A percentile compares a stretch with the other conserved stretches of the same genome.
phyloP scores from a whole-genome alignment of 2,888 invertebrate species.

The Linnaemya tessellans region DNA sequence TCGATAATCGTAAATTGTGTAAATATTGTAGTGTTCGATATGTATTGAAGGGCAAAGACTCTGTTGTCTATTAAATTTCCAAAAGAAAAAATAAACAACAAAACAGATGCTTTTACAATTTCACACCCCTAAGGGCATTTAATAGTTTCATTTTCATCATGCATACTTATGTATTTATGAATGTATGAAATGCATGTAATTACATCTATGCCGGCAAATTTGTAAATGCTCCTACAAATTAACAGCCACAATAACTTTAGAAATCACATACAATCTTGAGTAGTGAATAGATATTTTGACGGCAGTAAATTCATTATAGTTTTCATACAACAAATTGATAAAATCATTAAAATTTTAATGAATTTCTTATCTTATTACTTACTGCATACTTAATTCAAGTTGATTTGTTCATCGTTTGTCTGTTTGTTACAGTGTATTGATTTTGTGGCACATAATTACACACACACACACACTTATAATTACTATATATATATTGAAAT shows the following conservation, averaged over 20 bases:
- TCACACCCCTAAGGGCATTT: slow-evolving; percentile 67
- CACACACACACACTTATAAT: neutral
- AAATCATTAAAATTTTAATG: slow-evolving; percentile 62
- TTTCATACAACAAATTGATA: slow-evolving; percentile 59
- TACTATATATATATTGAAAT: neutral
- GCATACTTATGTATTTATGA: neutral
- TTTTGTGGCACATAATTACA: slow-evolving; percentile 10
- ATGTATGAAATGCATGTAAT: neutral
- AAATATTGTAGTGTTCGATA: slow-evolving; percentile 57
- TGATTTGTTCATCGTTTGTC: neutral
- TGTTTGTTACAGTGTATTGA: neutral
- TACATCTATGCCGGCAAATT: slow-evolving; percentile 4
- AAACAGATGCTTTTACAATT: slow-evolving; percentile 64
- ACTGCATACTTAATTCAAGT: slow-evolving; percentile 8
- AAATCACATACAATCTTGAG: slow-evolving; percentile 22
- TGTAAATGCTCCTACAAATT: slow-evolving; percentile 61
- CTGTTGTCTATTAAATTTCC: slow-evolving; percentile 19
- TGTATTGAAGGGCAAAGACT: slow-evolving; percentile 27
- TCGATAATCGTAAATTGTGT: slow-evolving; percentile 49
- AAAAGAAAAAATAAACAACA: slow-evolving; percentile 25
- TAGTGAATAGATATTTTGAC: slow-evolving; percentile 25
- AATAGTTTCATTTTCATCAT: slow-evolving; percentile 13
- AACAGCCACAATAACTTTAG: slow-evolving; percentile 18
- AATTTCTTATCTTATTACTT: slow-evolving; percentile 59
- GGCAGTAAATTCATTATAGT: slow-evolving; percentile 56